Evolutionary conservation across 1,140 invertebrate species (phyloP).

Genomic region (Drosophila sturtevanti): DNA sequence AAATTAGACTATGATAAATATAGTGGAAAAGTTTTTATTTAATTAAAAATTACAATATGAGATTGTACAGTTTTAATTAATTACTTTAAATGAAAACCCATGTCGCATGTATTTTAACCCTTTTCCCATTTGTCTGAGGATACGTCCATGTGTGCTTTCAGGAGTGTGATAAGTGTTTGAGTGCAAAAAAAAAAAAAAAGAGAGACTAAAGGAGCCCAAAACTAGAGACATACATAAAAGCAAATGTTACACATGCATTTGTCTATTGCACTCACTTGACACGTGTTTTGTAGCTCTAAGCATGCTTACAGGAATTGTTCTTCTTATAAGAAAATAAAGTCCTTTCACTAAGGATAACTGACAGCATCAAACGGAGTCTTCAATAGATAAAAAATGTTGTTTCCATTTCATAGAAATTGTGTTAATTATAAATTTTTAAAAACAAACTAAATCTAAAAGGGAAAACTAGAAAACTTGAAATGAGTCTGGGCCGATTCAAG

Average conservation of each 20-base stretch:
- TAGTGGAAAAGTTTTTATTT: too few relatives aligned
- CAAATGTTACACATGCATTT: conserved; percentile 29
- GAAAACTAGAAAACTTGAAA: neutral
- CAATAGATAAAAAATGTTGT: neutral
- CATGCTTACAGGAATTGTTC: neutral
- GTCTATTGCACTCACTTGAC: conserved; percentile 48
- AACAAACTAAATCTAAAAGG: neutral
- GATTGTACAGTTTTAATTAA: too few relatives aligned
- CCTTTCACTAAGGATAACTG: neutral
- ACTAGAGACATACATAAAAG: conserved; percentile 23
- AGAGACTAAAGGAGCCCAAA: neutral
- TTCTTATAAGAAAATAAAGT: neutral
- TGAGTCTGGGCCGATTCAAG: neutral
- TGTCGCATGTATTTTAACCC: too few relatives aligned
- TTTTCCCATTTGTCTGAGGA: neutral
- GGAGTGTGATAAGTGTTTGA: neutral
- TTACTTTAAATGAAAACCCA: too few relatives aligned
- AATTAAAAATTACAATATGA: too few relatives aligned
- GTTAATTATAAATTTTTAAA: neutral
- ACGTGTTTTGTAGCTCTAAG: conserved; percentile 22
- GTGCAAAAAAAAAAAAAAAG: too few relatives aligned
- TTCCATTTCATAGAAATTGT: neutral
- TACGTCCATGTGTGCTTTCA: neutral
- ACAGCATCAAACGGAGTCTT: neutral
- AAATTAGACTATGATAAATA: too few relatives aligned